Conservation (phyloP, 2,797 vertebrate species). For the Sebastiscus tertius region DNA sequence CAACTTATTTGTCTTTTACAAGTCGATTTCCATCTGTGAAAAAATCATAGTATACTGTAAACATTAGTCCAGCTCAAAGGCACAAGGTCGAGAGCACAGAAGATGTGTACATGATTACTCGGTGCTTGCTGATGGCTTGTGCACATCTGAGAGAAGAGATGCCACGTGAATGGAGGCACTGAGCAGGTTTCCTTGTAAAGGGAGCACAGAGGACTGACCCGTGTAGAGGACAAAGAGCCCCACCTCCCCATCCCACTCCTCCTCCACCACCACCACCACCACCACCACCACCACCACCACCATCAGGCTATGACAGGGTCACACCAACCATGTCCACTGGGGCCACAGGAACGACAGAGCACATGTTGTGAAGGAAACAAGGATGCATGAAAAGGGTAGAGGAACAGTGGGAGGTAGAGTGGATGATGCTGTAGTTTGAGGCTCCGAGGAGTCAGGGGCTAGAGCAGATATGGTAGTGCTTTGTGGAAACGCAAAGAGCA, state of each 20-base stretch:
- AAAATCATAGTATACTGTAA: background rate
- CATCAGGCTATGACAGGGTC: constrained; percentile 48
- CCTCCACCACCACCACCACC: constrained; percentile 5
- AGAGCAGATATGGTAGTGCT: constrained; percentile 12
- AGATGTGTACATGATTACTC: constrained; percentile 6
- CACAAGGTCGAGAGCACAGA: background rate
- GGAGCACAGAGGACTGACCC: constrained; percentile 26
- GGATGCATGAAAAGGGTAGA: constrained; percentile 11
- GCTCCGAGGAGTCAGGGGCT: constrained; percentile 1
- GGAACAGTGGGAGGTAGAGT: constrained; percentile 46
- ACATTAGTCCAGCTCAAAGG: background rate
- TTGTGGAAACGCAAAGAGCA: constrained; percentile 15
- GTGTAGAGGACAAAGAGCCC: constrained; percentile 27
- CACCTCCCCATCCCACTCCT: background rate
- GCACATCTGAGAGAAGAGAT: constrained; percentile 1
- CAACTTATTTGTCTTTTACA: background rate
- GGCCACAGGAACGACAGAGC: constrained; percentile 19
- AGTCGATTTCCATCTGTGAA: background rate
- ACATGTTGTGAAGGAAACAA: constrained; percentile 22
- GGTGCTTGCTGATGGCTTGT: background rate
- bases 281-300: background rate
- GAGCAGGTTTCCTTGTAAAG: constrained; percentile 22
- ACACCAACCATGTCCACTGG: constrained; percentile 29
- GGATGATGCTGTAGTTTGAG: constrained; percentile 26
- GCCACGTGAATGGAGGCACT: background rate